Base-by-base conservation (phyloP, 2,797 vertebrate genomes). In the Poeciliopsis turneri region DNA sequence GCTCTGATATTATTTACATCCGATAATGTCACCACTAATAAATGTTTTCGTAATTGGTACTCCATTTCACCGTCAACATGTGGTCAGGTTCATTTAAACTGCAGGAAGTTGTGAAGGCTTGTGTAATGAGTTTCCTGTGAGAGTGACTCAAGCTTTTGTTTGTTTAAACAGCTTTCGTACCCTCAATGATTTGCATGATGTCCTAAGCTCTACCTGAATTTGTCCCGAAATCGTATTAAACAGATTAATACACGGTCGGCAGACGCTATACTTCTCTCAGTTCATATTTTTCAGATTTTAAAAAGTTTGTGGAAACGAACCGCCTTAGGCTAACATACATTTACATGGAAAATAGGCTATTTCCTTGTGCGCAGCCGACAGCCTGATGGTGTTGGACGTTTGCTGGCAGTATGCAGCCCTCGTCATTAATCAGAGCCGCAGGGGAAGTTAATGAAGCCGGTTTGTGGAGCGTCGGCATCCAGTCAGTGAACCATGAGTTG, bases 371-470 rank as follows among this genome's bases (percentile, higher is more conserved):
- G 0, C 10, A 33, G 45, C 36, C 20, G 20, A 70, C 64, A 47
- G 18, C 23, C 46, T 46, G 75, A 74, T 66, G 78, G 39, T 49
- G 73, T 75, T 77, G 77, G 76, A 64, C 64, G 73, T 77, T 59
- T 75, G 71, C 81, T 83, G 87, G 78, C 82, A 55, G 64, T 80
- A 76, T 82, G 79, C 47, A 76, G 79, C 82, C 51, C 69, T n/a
- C 77, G 79, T 91, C 87, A 87, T 92, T 92, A 90, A 90, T 92
- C 87, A 86, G 87, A 92, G 73, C 80, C 75, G 81, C 80, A 83
- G 83, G 78, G 74, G 61, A 66, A 45, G 79, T 23, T 84, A 89
- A 88, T 88, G 85, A 91, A 86, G 82, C 82, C 72, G 1, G 75
- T 75, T 83, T 77, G 80, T 86, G 64, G 82, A 84, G 77, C 33